phyloP scores from a whole-genome alignment of 2,113 vertebrate genomes.

The Holacanthus passer region DNA sequence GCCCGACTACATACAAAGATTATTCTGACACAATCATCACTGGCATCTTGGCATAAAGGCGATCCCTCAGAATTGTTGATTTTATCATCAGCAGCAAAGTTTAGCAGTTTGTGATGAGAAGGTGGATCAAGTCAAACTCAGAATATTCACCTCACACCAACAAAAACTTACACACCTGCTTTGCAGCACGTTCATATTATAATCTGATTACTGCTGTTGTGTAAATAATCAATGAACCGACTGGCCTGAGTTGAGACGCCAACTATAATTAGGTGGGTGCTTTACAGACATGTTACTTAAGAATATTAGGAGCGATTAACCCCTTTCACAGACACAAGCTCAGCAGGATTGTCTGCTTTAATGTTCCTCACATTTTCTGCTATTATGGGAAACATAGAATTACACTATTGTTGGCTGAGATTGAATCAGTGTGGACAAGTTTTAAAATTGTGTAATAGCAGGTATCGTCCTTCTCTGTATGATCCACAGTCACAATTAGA shows the following conservation, averaged over 20 bases:
- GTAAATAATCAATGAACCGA: slow-evolving; percentile 11
- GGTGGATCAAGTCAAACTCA: too few relatives aligned
- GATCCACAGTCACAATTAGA: slow-evolving; percentile 85
- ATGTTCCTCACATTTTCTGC: background rate
- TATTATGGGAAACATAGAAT: background rate
- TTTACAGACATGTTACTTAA: slow-evolving; percentile 49
- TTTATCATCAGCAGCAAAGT: background rate
- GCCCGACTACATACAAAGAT: too few relatives aligned
- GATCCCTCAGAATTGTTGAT: background rate
- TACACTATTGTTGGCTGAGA: background rate
- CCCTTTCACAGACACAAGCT: slow-evolving; percentile 10
- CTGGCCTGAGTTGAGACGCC: background rate
- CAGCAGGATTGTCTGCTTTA: background rate
- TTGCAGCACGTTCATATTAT: background rate
- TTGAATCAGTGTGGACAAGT: background rate
- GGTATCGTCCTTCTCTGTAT: background rate
- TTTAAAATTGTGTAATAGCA: background rate
- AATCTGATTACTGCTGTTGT: slow-evolving; percentile 35
- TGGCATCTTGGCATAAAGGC: background rate
- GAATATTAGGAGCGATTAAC: slow-evolving; percentile 41
- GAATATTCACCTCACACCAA: background rate
- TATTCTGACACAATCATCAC: background rate
- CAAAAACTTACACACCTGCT: too few relatives aligned
- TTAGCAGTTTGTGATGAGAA: background rate
- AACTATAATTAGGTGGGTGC: slow-evolving; percentile 32